Percentiles rank a stretch among this genome's conserved stretches.
These are phyloP conservation scores for Isichthys henryi DNA, from an alignment of 2,113 vertebrate species.

Conservation along the genomic window DNA sequence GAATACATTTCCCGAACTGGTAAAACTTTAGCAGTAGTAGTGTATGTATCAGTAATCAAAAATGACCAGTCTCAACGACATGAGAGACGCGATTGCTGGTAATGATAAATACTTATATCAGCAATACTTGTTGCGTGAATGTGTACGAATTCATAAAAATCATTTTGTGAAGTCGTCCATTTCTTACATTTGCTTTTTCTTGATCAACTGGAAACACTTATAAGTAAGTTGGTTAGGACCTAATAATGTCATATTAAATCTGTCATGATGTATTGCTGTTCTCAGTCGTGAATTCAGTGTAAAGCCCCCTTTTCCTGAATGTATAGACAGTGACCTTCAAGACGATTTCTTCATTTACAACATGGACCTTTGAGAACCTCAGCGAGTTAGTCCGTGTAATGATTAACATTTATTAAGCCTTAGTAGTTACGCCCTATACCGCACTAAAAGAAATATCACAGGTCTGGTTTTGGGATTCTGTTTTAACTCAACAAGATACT, in stretches of 20 bases:
- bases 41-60: neutral
- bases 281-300: neutral
- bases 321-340: neutral
- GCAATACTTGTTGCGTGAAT: neutral
- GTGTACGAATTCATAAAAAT: neutral
- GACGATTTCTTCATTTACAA: neutral
- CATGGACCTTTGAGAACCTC: neutral
- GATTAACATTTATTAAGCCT: conserved; percentile 14
- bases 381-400: neutral
- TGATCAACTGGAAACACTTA: neutral
- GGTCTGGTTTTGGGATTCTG: neutral
- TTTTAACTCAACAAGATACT: neutral
- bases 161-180: neutral
- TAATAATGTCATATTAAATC: neutral
- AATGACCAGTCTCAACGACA: neutral
- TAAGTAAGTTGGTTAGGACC: neutral
- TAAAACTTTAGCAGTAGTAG: neutral
- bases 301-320: neutral
- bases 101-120: too few relatives aligned
- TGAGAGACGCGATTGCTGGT: neutral
- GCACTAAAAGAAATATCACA: neutral
- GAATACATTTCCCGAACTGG: neutral
- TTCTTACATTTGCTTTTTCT: neutral
- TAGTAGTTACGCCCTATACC: neutral
- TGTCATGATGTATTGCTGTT: neutral